Evolutionary conservation across 1,140 invertebrate species (phyloP).

Genomic region (Mactra quadrangularis): DNA sequence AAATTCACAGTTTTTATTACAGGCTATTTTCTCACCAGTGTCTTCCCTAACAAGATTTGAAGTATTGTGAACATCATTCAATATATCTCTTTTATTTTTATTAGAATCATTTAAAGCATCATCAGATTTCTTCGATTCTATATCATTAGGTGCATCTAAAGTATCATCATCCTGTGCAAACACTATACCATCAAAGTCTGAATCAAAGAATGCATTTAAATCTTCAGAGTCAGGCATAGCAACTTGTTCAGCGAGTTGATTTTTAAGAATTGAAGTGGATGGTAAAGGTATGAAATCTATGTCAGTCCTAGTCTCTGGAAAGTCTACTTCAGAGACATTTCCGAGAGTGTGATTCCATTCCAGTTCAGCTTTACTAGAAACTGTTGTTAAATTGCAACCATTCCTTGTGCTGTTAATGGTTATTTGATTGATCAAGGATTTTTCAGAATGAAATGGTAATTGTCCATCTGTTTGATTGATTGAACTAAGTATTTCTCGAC

Average conservation of each 20-base stretch:
- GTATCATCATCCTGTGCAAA: constrained; percentile 16
- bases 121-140: not conserved
- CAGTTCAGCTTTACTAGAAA: too few species aligned
- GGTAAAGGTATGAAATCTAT: too few species aligned
- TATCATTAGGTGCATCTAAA: not conserved
- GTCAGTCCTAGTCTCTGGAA: too few species aligned
- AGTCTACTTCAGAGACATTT: too few species aligned
- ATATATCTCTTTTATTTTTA: not conserved
- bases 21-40: not conserved
- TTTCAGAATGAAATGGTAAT: too few species aligned
- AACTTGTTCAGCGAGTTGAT: not conserved
- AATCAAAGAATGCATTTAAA: constrained; percentile 45
- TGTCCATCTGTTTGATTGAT: too few species aligned
- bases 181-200: constrained; percentile 39
- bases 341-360: too few species aligned
- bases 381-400: too few species aligned
- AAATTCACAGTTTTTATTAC: too few species aligned
- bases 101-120: not conserved
- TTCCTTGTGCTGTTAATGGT: too few species aligned
- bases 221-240: constrained; percentile 50
- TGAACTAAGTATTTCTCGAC: constrained; percentile 2
- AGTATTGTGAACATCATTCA: not conserved
- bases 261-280: not conserved
- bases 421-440: too few species aligned
- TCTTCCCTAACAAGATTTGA: not conserved